Base-by-base conservation (phyloP, 2,113 vertebrate genomes). In the Oreochromis tanganicae region DNA sequence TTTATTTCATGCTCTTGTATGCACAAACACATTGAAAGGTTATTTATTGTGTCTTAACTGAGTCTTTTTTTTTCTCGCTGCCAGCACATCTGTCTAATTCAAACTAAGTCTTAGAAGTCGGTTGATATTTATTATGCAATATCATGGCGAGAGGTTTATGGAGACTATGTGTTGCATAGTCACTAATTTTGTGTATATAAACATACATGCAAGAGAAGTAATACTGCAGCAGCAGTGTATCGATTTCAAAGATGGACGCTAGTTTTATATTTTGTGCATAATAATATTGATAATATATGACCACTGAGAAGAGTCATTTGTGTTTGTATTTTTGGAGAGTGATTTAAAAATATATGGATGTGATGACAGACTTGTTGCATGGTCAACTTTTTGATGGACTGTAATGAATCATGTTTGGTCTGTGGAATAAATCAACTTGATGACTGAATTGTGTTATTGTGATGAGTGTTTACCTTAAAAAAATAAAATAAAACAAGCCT, bases 221-320 rank as follows among this genome's bases (percentile, higher is more conserved):
- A 91, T 81, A 87, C 83, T 87, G 57, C 91, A 91, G 90, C 88
- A 91, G 86, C 86, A 88, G 34, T 91, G 87, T 92, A 82, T 91
- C 89, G 82, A 92, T 93, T 93, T 95, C 88, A 91, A 92, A 90
- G 56, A 88, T 80, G 91, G 90, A 95, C 89, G 88, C 85, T 94
- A 91, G 88, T 95, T 95, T 94, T 95, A 84, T 95, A 93, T 94
- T 95, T 93, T 91, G 90, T 90, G 89, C 87, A 85, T 88, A 93
- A 90, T 90, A 57, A 80, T 87, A 88, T 88, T 84, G 75, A 80
- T 93, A 88, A 92, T 85, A 88, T 94, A 86, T 91, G 88, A 92
- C 81, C 81, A 83, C 85, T 89, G 55, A 86, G 55, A 84, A 82
- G 36, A 85, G 86, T 89, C 56, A 3, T 84, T 41, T 87, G 85